Evolutionary conservation across 2,888 invertebrate genomes (phyloP), one percentile per base, ranked within the genome.

Genomic region (Dynastes hyllus): DNA sequence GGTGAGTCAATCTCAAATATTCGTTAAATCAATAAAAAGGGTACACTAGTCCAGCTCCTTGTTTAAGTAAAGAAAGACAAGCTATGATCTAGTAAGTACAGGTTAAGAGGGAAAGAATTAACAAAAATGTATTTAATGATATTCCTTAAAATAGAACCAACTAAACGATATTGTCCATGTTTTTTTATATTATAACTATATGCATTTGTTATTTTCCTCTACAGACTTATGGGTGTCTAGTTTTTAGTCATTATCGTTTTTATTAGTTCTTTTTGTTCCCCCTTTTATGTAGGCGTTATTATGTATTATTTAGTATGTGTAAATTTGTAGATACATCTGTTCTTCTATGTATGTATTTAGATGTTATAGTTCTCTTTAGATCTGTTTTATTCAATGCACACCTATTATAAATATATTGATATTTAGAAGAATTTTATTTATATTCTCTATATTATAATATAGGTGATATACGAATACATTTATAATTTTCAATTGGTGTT

Each of bases 11-110:
- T 45, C 45, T 8, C 11, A n/a, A 11, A 53, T 53, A 6, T 84
- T 83, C 29, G 13, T 51, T 29, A 32, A 53, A 66, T 66, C 37
- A 6, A 73, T 55, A 27, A 67, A 45, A 50, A 78, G 78, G 70
- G 78, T 69, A 29, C 78, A 51, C 78, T 78, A 78, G 78, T 77
- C 77, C 70, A 77, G 70, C 27, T 69, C 65, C 51, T 51, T 67
- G 22, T 67, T 16, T 63, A 63, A 29, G 11, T 63, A 61, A 63
- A 22, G 11, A 27, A 63, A 8, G 22, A 22, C 22, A 22, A 22
- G 22, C 22, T 22, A 27, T 32, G n/a, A 37, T 37, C 2, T 29
- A 29, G 53, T 53, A 53, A 16, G 13, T 53, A n/a, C n/a, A 11
- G 51, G 2, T 53, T 16, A 53, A 16, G 4, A 16, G 16, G 13